These are phyloP conservation scores for Apteryx mantelli DNA, from an alignment of 2,113 vertebrate genomes.

Conservation along the genomic window DNA sequence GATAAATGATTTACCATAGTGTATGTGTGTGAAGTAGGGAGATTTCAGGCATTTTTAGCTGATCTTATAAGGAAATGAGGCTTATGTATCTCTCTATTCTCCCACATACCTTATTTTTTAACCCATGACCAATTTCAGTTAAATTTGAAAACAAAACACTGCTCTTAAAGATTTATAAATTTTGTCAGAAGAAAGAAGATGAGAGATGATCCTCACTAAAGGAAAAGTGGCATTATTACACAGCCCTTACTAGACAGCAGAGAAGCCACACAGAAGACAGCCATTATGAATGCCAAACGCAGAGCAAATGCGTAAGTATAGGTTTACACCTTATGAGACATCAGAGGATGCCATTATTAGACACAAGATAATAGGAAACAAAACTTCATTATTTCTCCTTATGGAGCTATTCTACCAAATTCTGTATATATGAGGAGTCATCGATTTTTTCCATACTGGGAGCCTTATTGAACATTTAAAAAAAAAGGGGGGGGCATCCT, in stretches of 20 bases:
- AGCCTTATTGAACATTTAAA: background rate
- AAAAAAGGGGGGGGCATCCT: background rate
- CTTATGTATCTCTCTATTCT: background rate
- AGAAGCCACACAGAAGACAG: background rate
- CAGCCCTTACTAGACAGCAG: background rate
- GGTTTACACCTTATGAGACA: background rate
- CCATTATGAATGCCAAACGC: background rate
- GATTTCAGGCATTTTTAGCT: background rate
- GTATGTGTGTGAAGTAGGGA: background rate
- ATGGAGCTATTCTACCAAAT: background rate
- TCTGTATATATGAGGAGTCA: background rate
- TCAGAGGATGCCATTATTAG: background rate
- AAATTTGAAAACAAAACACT: background rate
- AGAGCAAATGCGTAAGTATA: background rate
- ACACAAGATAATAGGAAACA: background rate
- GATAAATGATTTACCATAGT: background rate
- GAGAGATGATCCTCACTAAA: background rate
- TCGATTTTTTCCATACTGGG: background rate
- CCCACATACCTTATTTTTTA: background rate
- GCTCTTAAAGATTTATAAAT: background rate
- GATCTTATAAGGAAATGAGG: background rate
- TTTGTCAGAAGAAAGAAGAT: background rate
- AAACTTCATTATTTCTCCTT: background rate
- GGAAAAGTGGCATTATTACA: background rate
- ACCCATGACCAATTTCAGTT: background rate